Conservation (phyloP, 2,888 invertebrate species). For the Hydraecia micacea region DNA sequence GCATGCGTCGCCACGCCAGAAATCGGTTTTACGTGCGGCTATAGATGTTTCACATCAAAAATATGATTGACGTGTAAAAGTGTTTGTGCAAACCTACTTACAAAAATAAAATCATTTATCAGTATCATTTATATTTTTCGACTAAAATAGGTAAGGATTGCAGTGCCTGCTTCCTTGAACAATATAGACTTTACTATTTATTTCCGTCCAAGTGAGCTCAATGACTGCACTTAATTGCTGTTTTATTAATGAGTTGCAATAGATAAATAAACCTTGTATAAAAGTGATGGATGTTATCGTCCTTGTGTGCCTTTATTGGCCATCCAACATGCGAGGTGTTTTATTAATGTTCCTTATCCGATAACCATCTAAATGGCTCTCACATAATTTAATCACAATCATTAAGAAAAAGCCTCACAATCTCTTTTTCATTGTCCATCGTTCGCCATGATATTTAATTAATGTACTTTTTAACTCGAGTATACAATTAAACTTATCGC, state of each 20-base stretch:
- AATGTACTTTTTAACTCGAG: conserved; percentile 69
- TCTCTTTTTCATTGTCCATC: conserved; percentile 66
- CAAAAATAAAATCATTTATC: no score
- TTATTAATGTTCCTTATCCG: conserved; percentile 33
- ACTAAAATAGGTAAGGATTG: background rate
- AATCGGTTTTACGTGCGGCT: no score
- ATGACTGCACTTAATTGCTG: background rate
- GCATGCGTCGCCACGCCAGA: no score
- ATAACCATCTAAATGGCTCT: conserved; percentile 59
- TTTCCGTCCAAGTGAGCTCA: background rate
- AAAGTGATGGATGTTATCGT: conserved; percentile 11
- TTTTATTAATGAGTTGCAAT: background rate
- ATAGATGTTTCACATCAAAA: no score
- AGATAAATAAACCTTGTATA: background rate
- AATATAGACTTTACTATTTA: background rate
- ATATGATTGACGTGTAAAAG: no score
- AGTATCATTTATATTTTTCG: no score
- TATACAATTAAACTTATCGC: conserved; percentile 70
- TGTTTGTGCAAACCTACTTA: no score
- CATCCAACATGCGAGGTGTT: conserved; percentile 37
- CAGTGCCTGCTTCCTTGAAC: background rate
- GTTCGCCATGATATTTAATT: conserved; percentile 66
- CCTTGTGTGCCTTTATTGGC: conserved; percentile 15
- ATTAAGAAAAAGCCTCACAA: conserved; percentile 61
- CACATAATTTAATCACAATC: conserved; percentile 65